Conservation (phyloP, 2,888 invertebrate genomes). For the Drosophila stalkeri region DNA sequence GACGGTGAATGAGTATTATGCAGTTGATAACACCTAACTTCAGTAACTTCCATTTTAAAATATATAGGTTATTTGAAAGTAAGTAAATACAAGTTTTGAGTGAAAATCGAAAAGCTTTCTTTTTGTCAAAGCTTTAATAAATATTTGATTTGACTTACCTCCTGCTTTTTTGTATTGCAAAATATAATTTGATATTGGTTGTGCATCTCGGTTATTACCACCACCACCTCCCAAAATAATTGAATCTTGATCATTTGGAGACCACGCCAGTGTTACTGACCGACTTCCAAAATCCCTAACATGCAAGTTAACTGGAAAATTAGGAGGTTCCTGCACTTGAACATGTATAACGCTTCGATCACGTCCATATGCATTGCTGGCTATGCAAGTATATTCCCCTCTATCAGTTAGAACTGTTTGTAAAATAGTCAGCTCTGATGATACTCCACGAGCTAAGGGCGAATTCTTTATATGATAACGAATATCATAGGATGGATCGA, state of each 20-base stretch:
- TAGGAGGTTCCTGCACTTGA: constrained; percentile 87
- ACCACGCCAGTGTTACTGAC: constrained; percentile 87
- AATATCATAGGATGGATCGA: constrained; percentile 86
- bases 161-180: constrained; percentile 87
- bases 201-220: constrained; percentile 83
- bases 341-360: constrained; percentile 86
- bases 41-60: too few species aligned
- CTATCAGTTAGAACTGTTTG: constrained; percentile 86
- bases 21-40: too few species aligned
- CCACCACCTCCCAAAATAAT: constrained; percentile 63
- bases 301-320: constrained; percentile 87
- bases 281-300: constrained; percentile 87
- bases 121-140: background rate
- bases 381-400: constrained; percentile 88
- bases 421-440: constrained; percentile 87
- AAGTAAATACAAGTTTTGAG: background rate
- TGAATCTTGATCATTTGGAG: constrained; percentile 85
- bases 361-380: constrained; percentile 88
- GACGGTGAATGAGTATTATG: too few species aligned
- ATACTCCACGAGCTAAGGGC: constrained; percentile 84
- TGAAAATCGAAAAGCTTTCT: background rate
- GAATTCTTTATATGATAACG: constrained; percentile 85
- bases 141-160: constrained; percentile 81
- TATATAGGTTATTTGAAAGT: too few species aligned
- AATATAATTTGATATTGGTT: constrained; percentile 87